These are phyloP conservation scores for Mesocricetus auratus DNA, from an alignment of 2,113 vertebrate species.

Conservation along the genomic window DNA sequence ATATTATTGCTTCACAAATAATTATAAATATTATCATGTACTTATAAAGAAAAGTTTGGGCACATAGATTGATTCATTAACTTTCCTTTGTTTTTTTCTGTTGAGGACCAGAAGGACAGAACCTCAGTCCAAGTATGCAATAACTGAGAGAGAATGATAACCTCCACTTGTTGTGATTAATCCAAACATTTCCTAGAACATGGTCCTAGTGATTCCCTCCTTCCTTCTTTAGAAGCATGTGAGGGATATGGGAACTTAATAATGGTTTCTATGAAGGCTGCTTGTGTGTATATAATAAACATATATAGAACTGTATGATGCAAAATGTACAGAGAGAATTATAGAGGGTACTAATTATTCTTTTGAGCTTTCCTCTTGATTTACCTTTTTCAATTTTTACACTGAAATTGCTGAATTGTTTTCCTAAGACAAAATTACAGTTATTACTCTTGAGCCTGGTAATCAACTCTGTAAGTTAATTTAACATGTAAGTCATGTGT, in stretches of 20 bases:
- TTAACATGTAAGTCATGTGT: neutral
- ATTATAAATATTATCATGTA: too few relatives aligned
- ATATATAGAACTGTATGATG: neutral
- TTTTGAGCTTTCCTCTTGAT: neutral
- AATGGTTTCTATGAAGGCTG: neutral
- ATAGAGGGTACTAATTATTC: neutral
- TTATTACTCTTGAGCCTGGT: neutral
- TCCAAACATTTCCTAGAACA: neutral
- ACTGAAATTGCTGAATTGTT: neutral
- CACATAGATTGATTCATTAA: neutral
- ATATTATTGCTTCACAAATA: neutral
- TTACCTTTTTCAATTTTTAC: conserved; percentile 46
- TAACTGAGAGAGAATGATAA: neutral
- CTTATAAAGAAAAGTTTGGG: neutral
- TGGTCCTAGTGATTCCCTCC: neutral
- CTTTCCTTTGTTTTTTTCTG: neutral
- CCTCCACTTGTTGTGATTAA: neutral
- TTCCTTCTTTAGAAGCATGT: neutral
- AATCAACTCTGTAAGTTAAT: neutral
- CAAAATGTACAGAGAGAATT: neutral
- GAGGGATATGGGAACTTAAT: neutral
- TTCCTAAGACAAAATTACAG: neutral
- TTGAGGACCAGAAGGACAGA: neutral
- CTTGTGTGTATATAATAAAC: neutral
- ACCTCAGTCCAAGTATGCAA: neutral